These are phyloP conservation scores for Pomacea canaliculata DNA, from an alignment of 2,888 invertebrate genomes.

Conservation along the genomic window DNA sequence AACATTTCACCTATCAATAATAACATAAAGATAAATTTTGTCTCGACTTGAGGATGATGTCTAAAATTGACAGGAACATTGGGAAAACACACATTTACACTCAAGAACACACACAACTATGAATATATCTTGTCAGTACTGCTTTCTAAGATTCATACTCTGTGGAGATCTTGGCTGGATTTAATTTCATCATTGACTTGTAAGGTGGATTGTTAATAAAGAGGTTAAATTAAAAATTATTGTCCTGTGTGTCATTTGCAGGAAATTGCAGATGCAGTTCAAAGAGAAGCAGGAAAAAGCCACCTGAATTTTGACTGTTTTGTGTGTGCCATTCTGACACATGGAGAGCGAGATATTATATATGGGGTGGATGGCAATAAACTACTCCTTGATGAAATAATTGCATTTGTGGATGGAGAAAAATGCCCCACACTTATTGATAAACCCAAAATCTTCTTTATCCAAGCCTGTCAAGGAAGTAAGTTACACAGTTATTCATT, in stretches of 20 bases:
- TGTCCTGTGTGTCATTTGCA: not conserved
- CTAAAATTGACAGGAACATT: too few species aligned
- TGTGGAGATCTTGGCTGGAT: too few species aligned
- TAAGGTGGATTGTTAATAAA: too few species aligned
- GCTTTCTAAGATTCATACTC: too few species aligned
- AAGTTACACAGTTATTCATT: not conserved
- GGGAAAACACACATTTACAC: too few species aligned
- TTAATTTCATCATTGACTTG: too few species aligned
- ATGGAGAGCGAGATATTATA: slow-evolving; percentile 15
- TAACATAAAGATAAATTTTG: too few species aligned
- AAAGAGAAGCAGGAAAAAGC: not conserved
- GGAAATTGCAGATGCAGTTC: slow-evolving; percentile 1
- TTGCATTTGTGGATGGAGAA: not conserved
- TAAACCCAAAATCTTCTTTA: slow-evolving; percentile 36
- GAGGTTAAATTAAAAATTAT: too few species aligned
- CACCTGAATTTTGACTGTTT: slow-evolving; percentile 14
- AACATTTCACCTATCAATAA: too few species aligned
- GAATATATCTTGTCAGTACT: too few species aligned
- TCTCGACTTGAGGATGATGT: too few species aligned
- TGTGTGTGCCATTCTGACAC: slow-evolving; percentile 15
- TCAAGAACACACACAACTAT: too few species aligned
- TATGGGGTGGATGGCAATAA: slow-evolving; percentile 24
- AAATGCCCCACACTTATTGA: slow-evolving; percentile 17
- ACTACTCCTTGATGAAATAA: not conserved
- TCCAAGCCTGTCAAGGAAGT: slow-evolving; percentile 38